Conservation (phyloP, 2,797 vertebrate species). For the Phyllotis vaccarum region DNA sequence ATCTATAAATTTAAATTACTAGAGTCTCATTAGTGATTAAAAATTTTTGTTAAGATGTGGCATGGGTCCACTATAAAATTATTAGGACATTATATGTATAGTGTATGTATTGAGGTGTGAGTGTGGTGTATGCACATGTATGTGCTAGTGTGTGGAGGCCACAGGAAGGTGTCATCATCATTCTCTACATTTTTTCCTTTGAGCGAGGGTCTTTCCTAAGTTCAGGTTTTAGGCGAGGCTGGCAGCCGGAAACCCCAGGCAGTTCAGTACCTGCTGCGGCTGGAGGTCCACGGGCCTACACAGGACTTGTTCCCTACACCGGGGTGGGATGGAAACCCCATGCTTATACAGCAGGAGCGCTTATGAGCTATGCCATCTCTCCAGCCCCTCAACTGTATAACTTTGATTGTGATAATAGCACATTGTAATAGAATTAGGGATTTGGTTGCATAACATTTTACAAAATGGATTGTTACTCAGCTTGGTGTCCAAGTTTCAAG, state of each 20-base stretch:
- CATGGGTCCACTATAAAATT: constrained; percentile 1
- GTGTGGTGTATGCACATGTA: neutral
- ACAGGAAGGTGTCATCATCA: neutral
- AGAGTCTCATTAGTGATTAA: constrained; percentile 3
- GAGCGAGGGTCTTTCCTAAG: neutral
- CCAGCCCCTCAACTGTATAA: neutral
- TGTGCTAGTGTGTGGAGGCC: neutral
- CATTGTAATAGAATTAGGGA: neutral
- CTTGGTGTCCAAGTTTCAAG: neutral
- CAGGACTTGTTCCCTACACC: neutral
- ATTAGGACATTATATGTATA: neutral
- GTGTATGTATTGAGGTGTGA: too few relatives aligned
- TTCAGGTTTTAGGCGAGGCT: neutral
- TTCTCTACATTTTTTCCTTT: neutral
- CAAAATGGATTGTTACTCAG: neutral
- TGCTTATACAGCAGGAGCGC: too few relatives aligned
- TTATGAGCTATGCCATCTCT: neutral
- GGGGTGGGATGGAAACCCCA: neutral
- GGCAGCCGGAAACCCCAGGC: too few relatives aligned
- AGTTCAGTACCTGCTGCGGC: neutral
- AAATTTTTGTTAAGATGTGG: constrained; percentile 5
- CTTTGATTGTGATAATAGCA: neutral
- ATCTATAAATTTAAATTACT: constrained; percentile 39
- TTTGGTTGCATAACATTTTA: neutral
- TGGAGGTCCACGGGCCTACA: neutral